These are phyloP conservation scores for Azorinus chamasolen DNA, from an alignment of 2,888 invertebrate genomes.

Conservation along the genomic window DNA sequence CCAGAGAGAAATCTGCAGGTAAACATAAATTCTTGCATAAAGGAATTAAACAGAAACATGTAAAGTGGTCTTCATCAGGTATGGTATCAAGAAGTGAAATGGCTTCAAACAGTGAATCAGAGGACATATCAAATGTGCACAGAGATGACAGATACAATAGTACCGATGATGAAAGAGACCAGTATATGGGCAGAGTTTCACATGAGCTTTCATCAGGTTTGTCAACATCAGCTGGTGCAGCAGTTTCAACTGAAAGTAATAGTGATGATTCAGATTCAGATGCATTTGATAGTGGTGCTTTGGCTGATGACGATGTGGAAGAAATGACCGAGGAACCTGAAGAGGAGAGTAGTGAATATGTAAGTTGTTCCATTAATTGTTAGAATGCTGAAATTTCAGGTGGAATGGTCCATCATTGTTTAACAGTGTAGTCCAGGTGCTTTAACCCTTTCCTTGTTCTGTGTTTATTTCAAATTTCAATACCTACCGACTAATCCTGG, in stretches of 20 bases:
- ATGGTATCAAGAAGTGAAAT: not conserved
- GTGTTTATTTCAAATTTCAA: too few relatives aligned
- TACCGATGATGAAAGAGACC: constrained; percentile 8
- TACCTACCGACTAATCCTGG: too few relatives aligned
- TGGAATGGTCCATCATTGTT: too few relatives aligned
- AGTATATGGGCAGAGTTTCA: not conserved
- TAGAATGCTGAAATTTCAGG: too few relatives aligned
- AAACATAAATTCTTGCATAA: too few relatives aligned
- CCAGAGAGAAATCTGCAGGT: too few relatives aligned
- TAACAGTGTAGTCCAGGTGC: too few relatives aligned
- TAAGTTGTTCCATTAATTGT: constrained; percentile 13
- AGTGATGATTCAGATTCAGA: not conserved
- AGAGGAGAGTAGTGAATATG: constrained; percentile 29
- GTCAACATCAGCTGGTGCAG: too few relatives aligned
- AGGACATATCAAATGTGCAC: not conserved
- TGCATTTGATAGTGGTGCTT: constrained; percentile 3
- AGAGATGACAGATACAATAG: constrained; percentile 4
- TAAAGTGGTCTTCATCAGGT: too few relatives aligned
- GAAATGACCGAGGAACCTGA: not conserved
- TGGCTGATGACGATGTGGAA: not conserved
- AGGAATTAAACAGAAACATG: too few relatives aligned
- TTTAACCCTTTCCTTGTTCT: too few relatives aligned
- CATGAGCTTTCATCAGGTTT: not conserved
- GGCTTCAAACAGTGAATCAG: not conserved
- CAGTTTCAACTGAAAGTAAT: not conserved